Conservation (phyloP, 2,888 invertebrate species). For the Drosophila macrospina region DNA sequence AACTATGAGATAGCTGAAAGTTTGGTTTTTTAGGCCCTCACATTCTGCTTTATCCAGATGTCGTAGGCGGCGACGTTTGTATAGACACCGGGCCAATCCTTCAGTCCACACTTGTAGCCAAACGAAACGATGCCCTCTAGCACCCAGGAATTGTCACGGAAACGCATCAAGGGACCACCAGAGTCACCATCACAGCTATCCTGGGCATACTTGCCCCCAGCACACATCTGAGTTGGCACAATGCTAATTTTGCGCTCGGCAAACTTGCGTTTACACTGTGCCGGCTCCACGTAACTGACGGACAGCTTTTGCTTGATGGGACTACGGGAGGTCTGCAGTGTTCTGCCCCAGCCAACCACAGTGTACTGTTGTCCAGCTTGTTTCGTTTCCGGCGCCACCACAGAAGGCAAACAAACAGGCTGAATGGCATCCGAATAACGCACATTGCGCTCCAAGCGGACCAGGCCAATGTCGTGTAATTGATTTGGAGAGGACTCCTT, state of each 20-base stretch:
- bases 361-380: conserved; percentile 78
- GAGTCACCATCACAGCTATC: conserved; percentile 92
- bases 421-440: conserved; percentile 86
- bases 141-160: conserved; percentile 86
- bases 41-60: conserved; percentile 85
- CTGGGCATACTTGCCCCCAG: conserved; percentile 88
- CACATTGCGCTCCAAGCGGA: conserved; percentile 87
- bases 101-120: conserved; percentile 88
- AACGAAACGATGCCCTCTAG: conserved; percentile 89
- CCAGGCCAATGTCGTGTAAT: conserved; percentile 90
- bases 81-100: conserved; percentile 89
- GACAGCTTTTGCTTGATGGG: conserved; percentile 87
- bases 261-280: conserved; percentile 85
- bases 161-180: conserved; percentile 91
- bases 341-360: conserved; percentile 89
- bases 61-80: conserved; percentile 88
- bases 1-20: conserved; percentile 1
- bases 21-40: conserved; percentile 48
- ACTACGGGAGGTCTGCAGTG: conserved; percentile 85
- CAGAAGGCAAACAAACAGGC: conserved; percentile 88
- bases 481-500: conserved; percentile 87
- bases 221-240: conserved; percentile 87
- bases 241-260: conserved; percentile 74
- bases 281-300: conserved; percentile 86
- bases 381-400: conserved; percentile 50